phyloP scores from a whole-genome alignment of 2,113 vertebrate species.

The Henicopernis longicauda region DNA sequence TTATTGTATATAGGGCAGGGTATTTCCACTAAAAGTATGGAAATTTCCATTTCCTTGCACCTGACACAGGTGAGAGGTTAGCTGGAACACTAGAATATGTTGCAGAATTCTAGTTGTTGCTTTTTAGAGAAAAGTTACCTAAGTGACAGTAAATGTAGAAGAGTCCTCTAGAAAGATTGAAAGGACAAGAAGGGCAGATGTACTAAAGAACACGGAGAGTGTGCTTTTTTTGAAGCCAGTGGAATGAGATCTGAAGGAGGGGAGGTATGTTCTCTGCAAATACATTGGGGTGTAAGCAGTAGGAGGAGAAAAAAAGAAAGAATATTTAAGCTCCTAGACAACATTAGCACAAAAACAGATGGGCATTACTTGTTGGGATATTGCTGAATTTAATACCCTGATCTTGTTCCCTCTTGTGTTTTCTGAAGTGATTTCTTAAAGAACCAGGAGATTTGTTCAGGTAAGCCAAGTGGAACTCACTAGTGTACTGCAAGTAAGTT shows the following conservation, averaged over 20 bases:
- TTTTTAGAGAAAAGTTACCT: background rate
- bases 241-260: background rate
- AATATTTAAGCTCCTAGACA: background rate
- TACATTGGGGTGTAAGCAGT: background rate
- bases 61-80: background rate
- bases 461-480: background rate
- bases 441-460: background rate
- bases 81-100: background rate
- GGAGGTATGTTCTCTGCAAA: background rate
- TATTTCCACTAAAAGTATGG: background rate
- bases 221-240: background rate
- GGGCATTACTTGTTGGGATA: background rate
- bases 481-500: background rate
- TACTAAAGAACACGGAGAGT: background rate
- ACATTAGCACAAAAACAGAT: background rate
- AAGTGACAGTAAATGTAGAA: background rate
- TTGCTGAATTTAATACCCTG: background rate
- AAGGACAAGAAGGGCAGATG: background rate
- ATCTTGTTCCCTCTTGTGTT: background rate
- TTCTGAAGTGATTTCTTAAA: slow-evolving; percentile 12
- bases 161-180: background rate
- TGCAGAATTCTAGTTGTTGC: background rate
- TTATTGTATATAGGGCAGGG: background rate
- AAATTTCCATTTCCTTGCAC: background rate
- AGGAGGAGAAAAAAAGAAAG: background rate